Evolutionary conservation across 2,888 invertebrate genomes (phyloP).

Genomic region (Syrista parreyssii): DNA sequence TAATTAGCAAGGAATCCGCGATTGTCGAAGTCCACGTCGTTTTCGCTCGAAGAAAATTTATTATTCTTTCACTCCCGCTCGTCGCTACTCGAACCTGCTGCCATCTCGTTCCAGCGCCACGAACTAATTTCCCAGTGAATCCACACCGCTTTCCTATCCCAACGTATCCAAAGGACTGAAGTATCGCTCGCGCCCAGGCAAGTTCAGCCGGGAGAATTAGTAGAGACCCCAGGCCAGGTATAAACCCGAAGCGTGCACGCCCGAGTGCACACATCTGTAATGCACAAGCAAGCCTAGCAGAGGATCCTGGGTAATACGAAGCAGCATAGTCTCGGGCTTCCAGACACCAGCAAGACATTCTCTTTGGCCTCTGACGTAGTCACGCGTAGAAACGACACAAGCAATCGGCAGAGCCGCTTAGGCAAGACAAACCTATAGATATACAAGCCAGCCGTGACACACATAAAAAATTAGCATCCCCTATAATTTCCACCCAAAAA

Average conservation of each 20-base stretch:
- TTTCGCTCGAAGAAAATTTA: too few relatives aligned
- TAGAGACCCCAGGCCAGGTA: too few relatives aligned
- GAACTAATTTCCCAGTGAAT: not conserved
- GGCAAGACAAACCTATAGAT: too few relatives aligned
- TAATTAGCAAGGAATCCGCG: not conserved
- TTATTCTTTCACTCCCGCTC: too few relatives aligned
- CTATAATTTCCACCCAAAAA: too few relatives aligned
- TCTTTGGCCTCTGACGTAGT: not conserved
- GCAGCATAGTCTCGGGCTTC: not conserved
- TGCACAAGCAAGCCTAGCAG: not conserved
- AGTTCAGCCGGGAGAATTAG: not conserved
- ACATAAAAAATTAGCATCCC: too few relatives aligned
- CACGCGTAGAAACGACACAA: not conserved
- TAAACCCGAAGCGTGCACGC: too few relatives aligned
- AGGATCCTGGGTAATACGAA: not conserved
- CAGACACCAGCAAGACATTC: not conserved
- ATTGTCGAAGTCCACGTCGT: too few relatives aligned
- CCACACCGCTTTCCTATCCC: not conserved
- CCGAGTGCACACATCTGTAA: not conserved
- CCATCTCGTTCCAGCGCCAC: not conserved
- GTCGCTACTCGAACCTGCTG: not conserved
- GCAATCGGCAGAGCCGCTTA: not conserved
- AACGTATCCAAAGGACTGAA: not conserved
- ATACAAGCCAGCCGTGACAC: too few relatives aligned
- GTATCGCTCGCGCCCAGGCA: not conserved